Evolutionary conservation across 2,113 vertebrate species (phyloP).

Genomic region (Garra rufa): DNA sequence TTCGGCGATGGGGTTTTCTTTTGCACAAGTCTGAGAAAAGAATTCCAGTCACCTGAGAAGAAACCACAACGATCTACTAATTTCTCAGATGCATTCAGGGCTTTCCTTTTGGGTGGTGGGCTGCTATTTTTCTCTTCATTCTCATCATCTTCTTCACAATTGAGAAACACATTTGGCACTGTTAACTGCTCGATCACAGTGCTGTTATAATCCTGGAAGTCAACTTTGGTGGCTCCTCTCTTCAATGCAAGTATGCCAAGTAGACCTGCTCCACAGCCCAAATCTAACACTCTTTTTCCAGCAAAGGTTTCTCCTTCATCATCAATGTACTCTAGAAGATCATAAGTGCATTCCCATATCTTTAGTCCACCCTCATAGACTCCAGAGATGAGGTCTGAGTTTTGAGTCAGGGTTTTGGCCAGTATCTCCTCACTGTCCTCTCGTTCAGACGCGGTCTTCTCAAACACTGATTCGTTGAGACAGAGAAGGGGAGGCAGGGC

Average conservation of each 20-base stretch:
- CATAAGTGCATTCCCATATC: conserved; percentile 97
- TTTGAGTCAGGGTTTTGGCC: conserved; percentile 76
- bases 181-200: conserved; percentile 91
- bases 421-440: conserved; percentile 80
- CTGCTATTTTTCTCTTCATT: conserved; percentile 9
- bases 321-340: conserved; percentile 84
- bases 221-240: conserved; percentile 80
- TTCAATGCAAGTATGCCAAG: conserved; percentile 86
- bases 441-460: conserved; percentile 70
- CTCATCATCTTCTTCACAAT: conserved; percentile 66
- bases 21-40: conserved; percentile 79
- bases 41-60: conserved; percentile 92
- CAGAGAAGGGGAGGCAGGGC: conserved; percentile 74
- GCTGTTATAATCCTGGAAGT: conserved; percentile 97
- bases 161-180: conserved; percentile 83
- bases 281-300: conserved; percentile 85
- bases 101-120: conserved; percentile 66
- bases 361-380: conserved; percentile 95
- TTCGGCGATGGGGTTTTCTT: conserved; percentile 69
- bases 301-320: conserved; percentile 76
- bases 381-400: conserved; percentile 91
- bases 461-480: conserved; percentile 78
- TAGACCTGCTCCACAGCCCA: conserved; percentile 92
- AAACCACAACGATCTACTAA: conserved; percentile 76
- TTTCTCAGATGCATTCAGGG: conserved; percentile 55